phyloP scores from a whole-genome alignment of 1,140 invertebrate genomes.

The Lordiphosa stackelbergi region DNA sequence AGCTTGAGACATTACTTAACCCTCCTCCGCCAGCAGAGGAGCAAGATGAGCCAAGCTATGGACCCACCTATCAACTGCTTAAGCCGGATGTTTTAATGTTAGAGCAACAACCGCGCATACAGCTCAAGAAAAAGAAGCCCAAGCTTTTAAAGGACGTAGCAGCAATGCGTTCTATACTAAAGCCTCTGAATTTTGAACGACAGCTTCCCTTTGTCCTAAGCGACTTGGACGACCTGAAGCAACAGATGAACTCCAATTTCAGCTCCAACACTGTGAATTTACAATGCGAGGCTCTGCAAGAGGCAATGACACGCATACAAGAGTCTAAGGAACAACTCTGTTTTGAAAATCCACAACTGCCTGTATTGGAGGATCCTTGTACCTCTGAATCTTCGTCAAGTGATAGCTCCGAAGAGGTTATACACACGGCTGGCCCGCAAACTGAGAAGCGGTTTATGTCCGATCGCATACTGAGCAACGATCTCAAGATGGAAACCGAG shows the following conservation, averaged over 20 bases:
- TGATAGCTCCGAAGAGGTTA: not conserved
- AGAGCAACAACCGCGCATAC: no score
- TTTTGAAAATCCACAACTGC: no score
- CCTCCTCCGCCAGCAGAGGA: not conserved
- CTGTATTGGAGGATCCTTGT: no score
- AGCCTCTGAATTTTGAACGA: conserved; percentile 5
- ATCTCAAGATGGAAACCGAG: conserved; percentile 18
- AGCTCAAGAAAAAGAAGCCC: not conserved
- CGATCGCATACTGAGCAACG: conserved; percentile 30
- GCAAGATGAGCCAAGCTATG: not conserved
- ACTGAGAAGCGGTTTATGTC: conserved; percentile 39
- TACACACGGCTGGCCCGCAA: not conserved
- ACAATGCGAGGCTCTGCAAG: not conserved
- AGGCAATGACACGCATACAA: conserved; percentile 25
- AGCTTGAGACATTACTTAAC: no score
- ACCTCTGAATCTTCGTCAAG: no score
- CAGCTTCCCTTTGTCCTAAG: not conserved
- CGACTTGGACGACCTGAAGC: not conserved
- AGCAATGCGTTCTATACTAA: conserved; percentile 6
- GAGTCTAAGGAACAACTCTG: not conserved
- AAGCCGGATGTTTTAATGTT: not conserved
- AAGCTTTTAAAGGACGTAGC: conserved; percentile 11
- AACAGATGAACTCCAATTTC: not conserved
- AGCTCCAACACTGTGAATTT: not conserved
- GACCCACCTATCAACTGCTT: not conserved